Evolutionary conservation across 2,888 invertebrate genomes (phyloP), one percentile per base, ranked within the genome.

Genomic region (Epirrhoe alternata): DNA sequence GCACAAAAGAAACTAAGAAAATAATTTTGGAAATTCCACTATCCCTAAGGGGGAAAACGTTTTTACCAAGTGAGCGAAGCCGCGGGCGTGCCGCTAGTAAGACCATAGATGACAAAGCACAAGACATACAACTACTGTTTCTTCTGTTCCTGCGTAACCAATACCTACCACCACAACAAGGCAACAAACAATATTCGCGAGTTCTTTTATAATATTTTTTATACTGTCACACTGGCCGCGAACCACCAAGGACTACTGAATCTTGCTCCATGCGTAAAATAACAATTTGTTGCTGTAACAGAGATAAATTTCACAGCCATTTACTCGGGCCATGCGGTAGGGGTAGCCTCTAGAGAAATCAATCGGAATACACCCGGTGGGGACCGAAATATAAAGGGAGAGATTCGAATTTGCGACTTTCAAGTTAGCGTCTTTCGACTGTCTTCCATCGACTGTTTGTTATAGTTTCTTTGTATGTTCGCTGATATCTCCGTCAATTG

Each of bases 331-430:
- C 63, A 66, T 60, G 60, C 38, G 6, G 12, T 64, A 55, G 60
- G 33, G 6, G 12, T 64, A 55, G 58, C 68, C 79, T 72, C 80
- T 49, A 47, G 79, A 82, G 77, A 82, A 81, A 79, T 79, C 73
- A 75, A 64, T 60, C 61, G 61, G 59, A 75, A 72, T 65, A 72
- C 69, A 51, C 50, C 31, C 30, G 56, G 52, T 56, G 56, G 61
- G 45, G 24, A 33, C 38, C 24, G 49, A 56, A 50, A 55, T 24
- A 62, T 38, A 1, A 12, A 6, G 12, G 51, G 52, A 35, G 61
- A 35, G 42, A 42, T 38, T 51, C 14, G 8, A 10, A 12, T 5
- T 51, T 5, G 30, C 51, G 30, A 51, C n/a, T 24, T 6, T 42
- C 4, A 12, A 10, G 38, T 0, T 42, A 42, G 3, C 38, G n/a